A percentile compares a stretch with the other conserved stretches of the same genome.
Conservation (phyloP, 2,888 invertebrate species). For the Tholera decimalis region DNA sequence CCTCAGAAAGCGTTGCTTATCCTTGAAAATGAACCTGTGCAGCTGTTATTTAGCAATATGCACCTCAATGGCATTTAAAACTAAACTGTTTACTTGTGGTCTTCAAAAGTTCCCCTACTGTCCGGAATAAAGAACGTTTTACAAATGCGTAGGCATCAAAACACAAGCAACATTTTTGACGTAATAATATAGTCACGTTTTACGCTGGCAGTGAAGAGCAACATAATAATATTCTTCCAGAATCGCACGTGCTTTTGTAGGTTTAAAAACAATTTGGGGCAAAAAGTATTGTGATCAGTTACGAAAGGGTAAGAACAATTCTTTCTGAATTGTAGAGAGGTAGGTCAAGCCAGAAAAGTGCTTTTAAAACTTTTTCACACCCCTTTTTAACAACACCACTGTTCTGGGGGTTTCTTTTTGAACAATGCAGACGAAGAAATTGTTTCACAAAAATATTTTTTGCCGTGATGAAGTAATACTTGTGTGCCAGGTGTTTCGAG, state of each 20-base stretch:
- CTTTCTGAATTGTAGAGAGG: too few relatives aligned
- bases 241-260: conserved; percentile 14
- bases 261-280: conserved; percentile 6
- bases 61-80: too few relatives aligned
- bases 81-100: too few relatives aligned
- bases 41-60: too few relatives aligned
- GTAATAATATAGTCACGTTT: too few relatives aligned
- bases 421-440: not conserved
- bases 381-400: conserved; percentile 28
- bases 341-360: conserved; percentile 13
- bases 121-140: too few relatives aligned
- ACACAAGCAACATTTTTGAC: not conserved
- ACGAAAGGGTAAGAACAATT: conserved; percentile 16
- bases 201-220: conserved; percentile 2
- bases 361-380: conserved; percentile 8
- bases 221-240: conserved; percentile 7
- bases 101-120: too few relatives aligned
- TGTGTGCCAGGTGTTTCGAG: not conserved
- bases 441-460: conserved; percentile 4
- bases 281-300: conserved; percentile 12
- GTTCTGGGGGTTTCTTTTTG: conserved; percentile 10
- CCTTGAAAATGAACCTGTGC: too few relatives aligned
- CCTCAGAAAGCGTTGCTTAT: too few relatives aligned
- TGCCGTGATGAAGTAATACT: not conserved
- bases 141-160: too few relatives aligned